Evolutionary conservation across 2,113 vertebrate species (phyloP).

Genomic region (Dryoscopus gambensis): DNA sequence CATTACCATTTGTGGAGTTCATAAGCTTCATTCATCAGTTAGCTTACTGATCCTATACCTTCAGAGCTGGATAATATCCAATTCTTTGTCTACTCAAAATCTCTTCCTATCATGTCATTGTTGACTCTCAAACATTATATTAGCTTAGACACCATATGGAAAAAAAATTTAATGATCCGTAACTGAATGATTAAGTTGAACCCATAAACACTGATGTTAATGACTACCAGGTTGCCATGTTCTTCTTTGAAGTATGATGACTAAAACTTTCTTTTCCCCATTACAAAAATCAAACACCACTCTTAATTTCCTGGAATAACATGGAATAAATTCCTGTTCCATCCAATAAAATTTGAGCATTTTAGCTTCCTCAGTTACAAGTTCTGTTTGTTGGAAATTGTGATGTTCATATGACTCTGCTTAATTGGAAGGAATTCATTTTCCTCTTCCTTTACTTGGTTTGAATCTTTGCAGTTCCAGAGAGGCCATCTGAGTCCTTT

Average conservation of each 20-base stretch:
- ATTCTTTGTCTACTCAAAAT: neutral
- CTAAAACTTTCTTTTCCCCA: neutral
- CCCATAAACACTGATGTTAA: conserved; percentile 24
- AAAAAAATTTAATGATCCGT: neutral
- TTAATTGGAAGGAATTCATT: conserved; percentile 3
- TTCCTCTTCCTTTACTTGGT: neutral
- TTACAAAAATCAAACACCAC: neutral
- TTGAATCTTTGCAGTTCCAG: neutral
- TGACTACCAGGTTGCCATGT: conserved; percentile 4
- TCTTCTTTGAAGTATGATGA: neutral
- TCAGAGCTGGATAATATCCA: neutral
- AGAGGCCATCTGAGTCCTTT: neutral
- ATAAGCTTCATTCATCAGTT: neutral
- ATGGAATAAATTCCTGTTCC: neutral
- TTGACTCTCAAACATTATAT: neutral
- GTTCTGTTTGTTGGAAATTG: conserved; percentile 18
- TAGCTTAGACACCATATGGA: neutral
- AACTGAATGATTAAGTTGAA: neutral
- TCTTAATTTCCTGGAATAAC: neutral
- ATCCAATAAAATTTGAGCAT: neutral
- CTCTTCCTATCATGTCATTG: neutral
- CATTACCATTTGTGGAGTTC: neutral
- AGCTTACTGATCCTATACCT: neutral
- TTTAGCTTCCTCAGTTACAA: neutral
- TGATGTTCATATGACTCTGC: neutral